Percentiles rank a stretch among this genome's conserved stretches.
These are phyloP conservation scores for Poecilia gillii DNA, from an alignment of 2,797 vertebrate species.

Conservation along the genomic window DNA sequence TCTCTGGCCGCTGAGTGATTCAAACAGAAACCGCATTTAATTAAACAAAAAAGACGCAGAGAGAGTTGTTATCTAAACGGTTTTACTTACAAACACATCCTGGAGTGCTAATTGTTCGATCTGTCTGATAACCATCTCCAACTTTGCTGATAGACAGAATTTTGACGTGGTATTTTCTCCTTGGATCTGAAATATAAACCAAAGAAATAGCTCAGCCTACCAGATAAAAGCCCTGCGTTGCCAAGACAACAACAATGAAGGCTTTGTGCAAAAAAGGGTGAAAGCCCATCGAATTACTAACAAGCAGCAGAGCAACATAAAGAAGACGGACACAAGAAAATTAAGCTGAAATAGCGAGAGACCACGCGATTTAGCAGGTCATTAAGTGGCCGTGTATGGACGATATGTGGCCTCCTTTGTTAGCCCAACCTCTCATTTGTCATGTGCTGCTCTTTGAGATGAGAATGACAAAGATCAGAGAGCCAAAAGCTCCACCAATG, in stretches of 20 bases:
- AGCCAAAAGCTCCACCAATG: conserved; percentile 13
- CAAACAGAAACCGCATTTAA: conserved; percentile 20
- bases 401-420: conserved; percentile 58
- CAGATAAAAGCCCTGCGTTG: background rate
- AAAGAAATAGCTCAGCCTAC: conserved; percentile 9
- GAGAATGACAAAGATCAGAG: conserved; percentile 59
- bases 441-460: conserved; percentile 50
- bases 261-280: background rate
- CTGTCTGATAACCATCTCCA: conserved; percentile 96
- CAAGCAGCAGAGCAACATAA: conserved; percentile 29
- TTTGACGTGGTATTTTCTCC: conserved; percentile 95
- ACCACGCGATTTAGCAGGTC: conserved; percentile 28
- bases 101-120: conserved; percentile 93
- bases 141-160: conserved; percentile 87
- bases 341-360: conserved; percentile 32
- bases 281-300: conserved; percentile 18
- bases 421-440: conserved; percentile 60
- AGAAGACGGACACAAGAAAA: conserved; percentile 27
- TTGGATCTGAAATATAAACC: conserved; percentile 84
- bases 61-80: background rate
- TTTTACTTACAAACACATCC: conserved; percentile 93
- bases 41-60: conserved; percentile 9
- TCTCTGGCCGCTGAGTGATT: conserved; percentile 87
- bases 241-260: background rate
- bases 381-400: conserved; percentile 37